These are phyloP conservation scores for Lutjanus argentimaculatus DNA, from an alignment of 2,797 vertebrate species.

Conservation along the genomic window DNA sequence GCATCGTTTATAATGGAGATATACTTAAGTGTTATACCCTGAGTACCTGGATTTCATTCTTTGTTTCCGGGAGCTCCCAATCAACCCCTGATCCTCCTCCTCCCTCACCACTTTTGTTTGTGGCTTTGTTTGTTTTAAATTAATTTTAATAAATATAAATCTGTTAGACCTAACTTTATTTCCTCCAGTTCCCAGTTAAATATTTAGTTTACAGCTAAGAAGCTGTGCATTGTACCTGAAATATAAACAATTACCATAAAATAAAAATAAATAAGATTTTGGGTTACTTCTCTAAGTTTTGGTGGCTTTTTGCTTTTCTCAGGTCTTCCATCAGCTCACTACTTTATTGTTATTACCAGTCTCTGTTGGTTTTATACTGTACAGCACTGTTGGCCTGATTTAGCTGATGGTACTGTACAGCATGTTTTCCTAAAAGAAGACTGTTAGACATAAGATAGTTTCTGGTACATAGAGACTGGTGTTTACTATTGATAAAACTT, in stretches of 20 bases:
- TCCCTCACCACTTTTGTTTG: not conserved
- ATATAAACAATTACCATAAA: too few species aligned
- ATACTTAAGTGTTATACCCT: not conserved
- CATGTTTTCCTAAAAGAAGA: not conserved
- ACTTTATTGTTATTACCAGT: not conserved
- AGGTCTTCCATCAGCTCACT: not conserved
- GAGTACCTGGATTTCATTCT: not conserved
- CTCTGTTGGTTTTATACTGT: not conserved
- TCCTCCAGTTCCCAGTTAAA: too few species aligned
- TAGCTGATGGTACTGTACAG: not conserved
- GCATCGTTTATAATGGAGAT: not conserved
- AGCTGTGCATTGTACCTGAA: too few species aligned
- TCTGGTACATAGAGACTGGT: not conserved
- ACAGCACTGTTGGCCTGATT: not conserved
- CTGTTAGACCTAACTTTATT: too few species aligned
- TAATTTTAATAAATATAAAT: not conserved
- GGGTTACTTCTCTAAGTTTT: too few species aligned
- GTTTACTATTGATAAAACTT: not conserved
- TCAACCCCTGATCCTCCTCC: not conserved
- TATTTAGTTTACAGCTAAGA: too few species aligned
- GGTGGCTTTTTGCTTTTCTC: too few species aligned
- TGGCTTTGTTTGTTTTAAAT: not conserved
- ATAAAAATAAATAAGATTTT: too few species aligned
- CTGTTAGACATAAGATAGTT: not conserved
- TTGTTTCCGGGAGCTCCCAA: not conserved